Percentiles rank a stretch among this genome's conserved stretches.
phyloP scores from a whole-genome alignment of 2,888 invertebrate species.

The Proisotoma minuta region DNA sequence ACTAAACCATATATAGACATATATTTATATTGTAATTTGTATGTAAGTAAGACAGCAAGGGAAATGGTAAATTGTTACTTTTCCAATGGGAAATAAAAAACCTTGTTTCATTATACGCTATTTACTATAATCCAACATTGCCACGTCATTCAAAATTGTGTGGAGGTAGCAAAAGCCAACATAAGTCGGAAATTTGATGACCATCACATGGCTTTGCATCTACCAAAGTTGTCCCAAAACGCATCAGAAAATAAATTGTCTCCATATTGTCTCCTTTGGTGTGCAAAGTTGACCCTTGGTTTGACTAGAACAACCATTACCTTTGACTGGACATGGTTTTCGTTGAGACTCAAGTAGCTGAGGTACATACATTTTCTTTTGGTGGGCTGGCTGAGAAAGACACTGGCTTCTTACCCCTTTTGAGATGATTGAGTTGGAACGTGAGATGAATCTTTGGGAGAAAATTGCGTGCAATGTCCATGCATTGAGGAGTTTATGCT shows the following conservation, averaged over 20 bases:
- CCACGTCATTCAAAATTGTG: too few relatives aligned
- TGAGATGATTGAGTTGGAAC: conserved; percentile 47
- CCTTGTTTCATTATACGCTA: too few relatives aligned
- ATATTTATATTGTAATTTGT: too few relatives aligned
- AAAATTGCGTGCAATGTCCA: background rate
- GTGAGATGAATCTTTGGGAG: conserved; percentile 36
- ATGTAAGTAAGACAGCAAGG: too few relatives aligned
- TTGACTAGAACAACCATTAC: background rate
- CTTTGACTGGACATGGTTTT: too few relatives aligned
- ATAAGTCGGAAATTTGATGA: conserved; percentile 21
- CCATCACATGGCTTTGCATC: background rate
- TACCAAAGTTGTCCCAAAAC: background rate
- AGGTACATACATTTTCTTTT: background rate
- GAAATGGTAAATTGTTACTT: too few relatives aligned
- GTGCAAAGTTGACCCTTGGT: background rate
- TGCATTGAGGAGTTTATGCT: background rate
- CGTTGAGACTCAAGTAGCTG: too few relatives aligned
- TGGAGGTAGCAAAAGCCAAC: too few relatives aligned
- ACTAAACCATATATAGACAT: too few relatives aligned
- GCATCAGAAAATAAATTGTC: background rate
- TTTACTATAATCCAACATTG: too few relatives aligned
- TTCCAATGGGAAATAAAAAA: too few relatives aligned
- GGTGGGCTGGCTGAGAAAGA: conserved; percentile 10
- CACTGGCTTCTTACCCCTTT: conserved; percentile 39
- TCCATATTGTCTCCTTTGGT: background rate